Evolutionary conservation across 1,140 invertebrate genomes (phyloP).

Genomic region (Linepithema humile): DNA sequence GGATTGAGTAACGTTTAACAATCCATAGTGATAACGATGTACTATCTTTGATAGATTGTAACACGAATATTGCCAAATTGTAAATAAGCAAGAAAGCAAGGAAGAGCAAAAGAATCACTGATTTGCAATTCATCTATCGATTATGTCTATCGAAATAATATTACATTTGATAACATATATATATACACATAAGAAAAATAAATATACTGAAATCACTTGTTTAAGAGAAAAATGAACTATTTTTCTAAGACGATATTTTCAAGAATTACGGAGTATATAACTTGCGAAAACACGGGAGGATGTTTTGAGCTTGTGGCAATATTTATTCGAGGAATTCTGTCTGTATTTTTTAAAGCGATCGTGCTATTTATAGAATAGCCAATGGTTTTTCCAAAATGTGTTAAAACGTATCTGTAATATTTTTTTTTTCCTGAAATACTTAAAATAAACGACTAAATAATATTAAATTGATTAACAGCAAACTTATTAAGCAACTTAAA

Average conservation of each 20-base stretch:
- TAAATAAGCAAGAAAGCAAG: conserved; percentile 19
- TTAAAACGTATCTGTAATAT: not conserved
- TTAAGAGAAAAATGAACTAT: conserved; percentile 33
- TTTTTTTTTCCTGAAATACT: conserved; percentile 11
- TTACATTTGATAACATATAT: not conserved
- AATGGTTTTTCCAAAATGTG: not conserved
- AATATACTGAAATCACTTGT: not conserved
- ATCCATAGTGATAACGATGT: conserved; percentile 17
- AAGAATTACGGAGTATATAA: conserved; percentile 19
- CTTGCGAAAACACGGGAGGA: conserved; percentile 19
- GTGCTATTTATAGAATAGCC: not conserved
- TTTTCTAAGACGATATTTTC: conserved; percentile 42
- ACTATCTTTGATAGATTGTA: conserved; percentile 3
- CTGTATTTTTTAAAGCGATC: conserved; percentile 2
- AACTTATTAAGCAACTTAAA: not conserved
- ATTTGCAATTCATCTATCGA: conserved; percentile 4
- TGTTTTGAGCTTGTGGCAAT: conserved; percentile 42
- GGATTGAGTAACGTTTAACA: not conserved
- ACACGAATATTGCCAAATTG: conserved; percentile 29
- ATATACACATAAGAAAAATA: conserved; percentile 19
- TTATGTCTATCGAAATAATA: conserved; percentile 3
- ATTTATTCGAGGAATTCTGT: conserved; percentile 37
- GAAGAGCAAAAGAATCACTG: not conserved
- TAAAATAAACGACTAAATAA: conserved; percentile 9
- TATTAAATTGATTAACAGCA: conserved; percentile 1